Conservation (phyloP, 2,113 vertebrate genomes). For the Gila orcuttii region DNA sequence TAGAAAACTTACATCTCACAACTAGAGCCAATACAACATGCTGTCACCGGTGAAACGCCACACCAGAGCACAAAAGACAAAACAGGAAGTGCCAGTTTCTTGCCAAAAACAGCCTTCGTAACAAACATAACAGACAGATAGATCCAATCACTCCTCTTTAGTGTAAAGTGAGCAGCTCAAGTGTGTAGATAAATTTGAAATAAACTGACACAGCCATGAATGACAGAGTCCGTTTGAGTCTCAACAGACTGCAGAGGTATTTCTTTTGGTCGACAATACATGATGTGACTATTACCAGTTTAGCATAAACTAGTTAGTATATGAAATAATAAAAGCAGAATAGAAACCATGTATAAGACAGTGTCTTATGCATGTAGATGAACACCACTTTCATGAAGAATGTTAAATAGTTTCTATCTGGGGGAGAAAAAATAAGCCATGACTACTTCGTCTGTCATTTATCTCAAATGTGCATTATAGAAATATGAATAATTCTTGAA, state of each 20-base stretch:
- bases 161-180: conserved; percentile 35
- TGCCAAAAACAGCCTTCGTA: not conserved
- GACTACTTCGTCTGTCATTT: conserved; percentile 23
- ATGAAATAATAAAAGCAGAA: conserved; percentile 30
- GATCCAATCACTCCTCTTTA: conserved; percentile 34
- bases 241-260: conserved; percentile 71
- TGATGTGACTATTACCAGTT: conserved; percentile 56
- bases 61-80: conserved; percentile 20
- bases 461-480: not conserved
- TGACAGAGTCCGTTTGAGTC: conserved; percentile 29
- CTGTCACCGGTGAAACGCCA: conserved; percentile 28
- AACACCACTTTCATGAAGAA: not conserved
- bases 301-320: conserved; percentile 10
- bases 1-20: conserved; percentile 38
- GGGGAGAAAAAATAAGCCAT: not conserved
- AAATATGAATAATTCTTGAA: not conserved
- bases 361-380: not conserved
- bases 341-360: not conserved
- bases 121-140: conserved; percentile 22
- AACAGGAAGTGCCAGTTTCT: conserved; percentile 20
- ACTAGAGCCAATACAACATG: conserved; percentile 38
- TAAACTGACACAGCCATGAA: conserved; percentile 33
- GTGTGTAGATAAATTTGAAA: conserved; percentile 38
- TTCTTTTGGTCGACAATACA: conserved; percentile 63
- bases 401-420: conserved; percentile 22